phyloP scores from a whole-genome alignment of 2,888 invertebrate species.

The Caenorhabditis sp. region DNA sequence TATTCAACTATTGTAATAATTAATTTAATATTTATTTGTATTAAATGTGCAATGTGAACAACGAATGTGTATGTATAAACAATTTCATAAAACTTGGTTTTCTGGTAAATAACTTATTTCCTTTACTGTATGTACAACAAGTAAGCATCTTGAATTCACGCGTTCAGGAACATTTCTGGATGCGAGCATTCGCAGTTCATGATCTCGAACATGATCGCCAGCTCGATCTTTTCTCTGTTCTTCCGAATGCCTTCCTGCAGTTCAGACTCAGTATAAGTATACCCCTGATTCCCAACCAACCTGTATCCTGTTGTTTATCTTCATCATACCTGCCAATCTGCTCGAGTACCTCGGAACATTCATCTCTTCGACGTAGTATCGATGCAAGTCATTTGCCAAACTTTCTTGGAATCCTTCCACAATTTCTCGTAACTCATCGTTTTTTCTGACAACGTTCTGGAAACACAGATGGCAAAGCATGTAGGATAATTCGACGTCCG shows the following conservation, averaged over 20 bases:
- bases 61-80: too few species aligned
- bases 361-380: slow-evolving; percentile 49
- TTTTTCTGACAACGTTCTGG: slow-evolving; percentile 40
- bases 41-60: slow-evolving; percentile 13
- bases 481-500: slow-evolving; percentile 54
- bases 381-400: slow-evolving; percentile 52
- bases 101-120: too few species aligned
- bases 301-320: slow-evolving; percentile 61
- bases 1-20: slow-evolving; percentile 10
- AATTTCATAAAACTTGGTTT: too few species aligned
- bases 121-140: too few species aligned
- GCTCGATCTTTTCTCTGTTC: slow-evolving; percentile 35
- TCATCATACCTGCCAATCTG: slow-evolving; percentile 62
- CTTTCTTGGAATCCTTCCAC: slow-evolving; percentile 45
- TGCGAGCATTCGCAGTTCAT: slow-evolving; percentile 37
- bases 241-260: slow-evolving; percentile 39
- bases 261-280: not conserved
- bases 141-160: not conserved
- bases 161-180: slow-evolving; percentile 28
- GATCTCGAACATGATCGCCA: slow-evolving; percentile 60
- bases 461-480: slow-evolving; percentile 56
- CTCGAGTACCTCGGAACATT: slow-evolving; percentile 52
- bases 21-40: slow-evolving; percentile 24
- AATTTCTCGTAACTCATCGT: too few species aligned
- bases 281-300: slow-evolving; percentile 3